phyloP scores from a whole-genome alignment of 1,140 invertebrate species.

The Cataglyphis hispanica region DNA sequence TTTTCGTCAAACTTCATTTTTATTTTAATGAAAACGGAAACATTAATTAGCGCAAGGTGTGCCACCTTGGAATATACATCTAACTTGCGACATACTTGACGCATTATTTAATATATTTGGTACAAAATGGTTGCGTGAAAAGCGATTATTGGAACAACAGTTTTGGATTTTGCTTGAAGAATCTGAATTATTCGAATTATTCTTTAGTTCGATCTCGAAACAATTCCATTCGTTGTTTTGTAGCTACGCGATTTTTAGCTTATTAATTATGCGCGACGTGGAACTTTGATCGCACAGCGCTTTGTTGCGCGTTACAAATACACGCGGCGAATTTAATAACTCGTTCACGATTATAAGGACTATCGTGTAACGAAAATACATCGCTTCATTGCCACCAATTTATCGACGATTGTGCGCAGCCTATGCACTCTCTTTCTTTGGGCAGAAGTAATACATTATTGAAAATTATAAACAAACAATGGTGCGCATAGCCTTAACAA shows the following conservation, averaged over 20 bases:
- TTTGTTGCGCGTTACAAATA: slow-evolving; percentile 51
- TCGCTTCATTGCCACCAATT: slow-evolving; percentile 63
- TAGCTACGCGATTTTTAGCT: not conserved
- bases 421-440: slow-evolving; percentile 8
- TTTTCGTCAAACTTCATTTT: slow-evolving; percentile 26
- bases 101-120: not conserved
- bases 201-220: not conserved
- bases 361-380: slow-evolving; percentile 57
- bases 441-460: slow-evolving; percentile 58
- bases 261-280: slow-evolving; percentile 43
- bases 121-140: not conserved
- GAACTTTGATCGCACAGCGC: slow-evolving; percentile 35
- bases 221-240: not conserved
- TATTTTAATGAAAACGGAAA: slow-evolving; percentile 54
- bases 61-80: slow-evolving; percentile 38
- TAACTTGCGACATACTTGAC: slow-evolving; percentile 3
- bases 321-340: slow-evolving; percentile 51
- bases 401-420: slow-evolving; percentile 34
- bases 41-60: slow-evolving; percentile 53
- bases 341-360: slow-evolving; percentile 38
- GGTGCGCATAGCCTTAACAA: slow-evolving; percentile 12
- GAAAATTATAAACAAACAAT: slow-evolving; percentile 64
- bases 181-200: not conserved
- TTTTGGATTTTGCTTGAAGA: not conserved
- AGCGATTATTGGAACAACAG: not conserved